Base-by-base conservation (phyloP, 2,888 invertebrate species). In the Andrena minutula region DNA sequence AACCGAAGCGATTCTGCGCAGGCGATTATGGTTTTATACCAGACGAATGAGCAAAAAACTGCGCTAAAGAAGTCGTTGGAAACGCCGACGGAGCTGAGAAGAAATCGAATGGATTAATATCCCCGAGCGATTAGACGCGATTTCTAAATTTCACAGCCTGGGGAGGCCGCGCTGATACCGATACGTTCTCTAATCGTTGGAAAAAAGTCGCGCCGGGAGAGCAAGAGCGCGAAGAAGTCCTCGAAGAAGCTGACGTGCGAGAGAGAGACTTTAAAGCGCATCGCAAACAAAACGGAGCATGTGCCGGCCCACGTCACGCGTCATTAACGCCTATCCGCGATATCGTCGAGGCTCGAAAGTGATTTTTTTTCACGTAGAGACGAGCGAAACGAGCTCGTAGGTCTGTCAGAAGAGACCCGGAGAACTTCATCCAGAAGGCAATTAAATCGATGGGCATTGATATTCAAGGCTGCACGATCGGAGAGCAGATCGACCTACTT, bases 281-380 rank as follows among this genome's bases (percentile, higher is more conserved):
- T 30, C 66, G 51, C 71, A 83, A 78, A 76, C 64, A 83, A 74
- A 65, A 70, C 60, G 63, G 7, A 74, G 53, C 73, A 28, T 64
- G 70, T 63, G 68, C 30, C 63, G 49, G 20, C 12, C 20, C 8
- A 20, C 66, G 83, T 84, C 79, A 76, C 76, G 83, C 83, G 66
- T 32, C 72, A 76, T 83, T 84, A 83, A 70, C 84, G 73, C 3
- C 70, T 49, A 41, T 79, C 66, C 12, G 79, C 49, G 83, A 79
- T 79, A 74, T 73, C 56, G 70, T 73, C 79, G 60, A 75, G 73
- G 65, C 47, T 71, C 23, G 79, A 82, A 75, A 83, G 74, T 71
- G 76, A 79, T 72, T 8, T 65, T 79, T 77, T 26, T 23, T 20
- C 5, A 2, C 26, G 1, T 6, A 8, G n/a, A 28, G 12, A n/a